These are phyloP conservation scores for Drosophila quinaria DNA, from an alignment of 2,888 invertebrate species.

Conservation along the genomic window DNA sequence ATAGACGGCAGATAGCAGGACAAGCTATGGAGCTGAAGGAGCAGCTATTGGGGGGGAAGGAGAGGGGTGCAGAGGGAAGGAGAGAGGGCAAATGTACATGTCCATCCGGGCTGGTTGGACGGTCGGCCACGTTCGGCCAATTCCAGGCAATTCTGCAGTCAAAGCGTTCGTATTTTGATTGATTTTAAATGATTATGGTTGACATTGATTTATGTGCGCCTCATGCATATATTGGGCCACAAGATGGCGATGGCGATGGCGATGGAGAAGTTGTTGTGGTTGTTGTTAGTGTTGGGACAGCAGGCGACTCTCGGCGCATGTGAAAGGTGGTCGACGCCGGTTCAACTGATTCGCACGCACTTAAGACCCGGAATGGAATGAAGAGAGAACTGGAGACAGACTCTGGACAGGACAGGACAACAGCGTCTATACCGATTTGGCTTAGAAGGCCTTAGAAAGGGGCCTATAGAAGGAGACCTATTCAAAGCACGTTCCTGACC, in stretches of 20 bases:
- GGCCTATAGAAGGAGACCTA: conserved; percentile 42
- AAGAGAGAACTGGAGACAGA: conserved; percentile 2
- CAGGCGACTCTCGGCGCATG: conserved; percentile 53
- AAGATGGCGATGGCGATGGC: conserved; percentile 64
- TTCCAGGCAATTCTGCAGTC: conserved; percentile 83
- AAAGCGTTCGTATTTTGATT: conserved; percentile 85
- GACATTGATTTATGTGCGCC: conserved; percentile 85
- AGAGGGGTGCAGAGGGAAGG: neutral
- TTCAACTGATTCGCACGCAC: conserved; percentile 74
- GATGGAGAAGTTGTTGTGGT: conserved; percentile 6
- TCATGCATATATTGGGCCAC: conserved; percentile 83
- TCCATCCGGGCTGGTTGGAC: conserved; percentile 54
- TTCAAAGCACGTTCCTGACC: conserved; percentile 85
- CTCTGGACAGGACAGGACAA: conserved; percentile 43
- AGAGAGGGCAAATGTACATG: conserved; percentile 59
- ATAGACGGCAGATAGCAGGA: conserved; percentile 83
- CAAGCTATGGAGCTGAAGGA: conserved; percentile 34
- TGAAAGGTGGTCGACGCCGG: conserved; percentile 61
- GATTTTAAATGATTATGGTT: conserved; percentile 85
- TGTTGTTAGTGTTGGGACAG: conserved; percentile 33
- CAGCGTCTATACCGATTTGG: conserved; percentile 65
- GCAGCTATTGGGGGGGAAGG: neutral
- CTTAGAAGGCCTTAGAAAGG: conserved; percentile 72
- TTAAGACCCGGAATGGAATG: conserved; percentile 9
- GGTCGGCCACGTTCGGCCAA: conserved; percentile 77